Evolutionary conservation across 1,140 invertebrate genomes (phyloP).

Genomic region (Dendrolimus kikuchii): DNA sequence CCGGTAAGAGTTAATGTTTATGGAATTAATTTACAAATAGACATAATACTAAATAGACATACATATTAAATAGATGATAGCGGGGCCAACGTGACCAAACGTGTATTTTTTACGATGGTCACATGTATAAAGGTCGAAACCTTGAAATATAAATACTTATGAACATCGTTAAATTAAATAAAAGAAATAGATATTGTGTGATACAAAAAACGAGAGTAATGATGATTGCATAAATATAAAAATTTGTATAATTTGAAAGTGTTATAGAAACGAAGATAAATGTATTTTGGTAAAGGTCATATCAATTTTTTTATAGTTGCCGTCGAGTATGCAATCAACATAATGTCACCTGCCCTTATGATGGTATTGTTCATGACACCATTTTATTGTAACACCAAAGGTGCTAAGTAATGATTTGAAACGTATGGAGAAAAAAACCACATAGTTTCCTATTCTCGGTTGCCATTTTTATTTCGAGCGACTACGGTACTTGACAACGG

Average conservation of each 20-base stretch:
- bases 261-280: constrained; percentile 17
- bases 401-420: neutral
- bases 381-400: neutral
- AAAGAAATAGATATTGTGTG: constrained; percentile 5
- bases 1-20: no score
- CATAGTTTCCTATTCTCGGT: no score
- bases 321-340: constrained; percentile 12
- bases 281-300: neutral
- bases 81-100: constrained; percentile 1
- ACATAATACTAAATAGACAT: no score
- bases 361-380: neutral
- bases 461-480: no score
- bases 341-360: constrained; percentile 19
- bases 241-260: constrained; percentile 11
- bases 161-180: constrained; percentile 8
- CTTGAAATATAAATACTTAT: constrained; percentile 13
- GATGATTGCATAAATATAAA: constrained; percentile 28
- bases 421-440: no score
- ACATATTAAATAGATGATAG: no score
- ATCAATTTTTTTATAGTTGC: constrained; percentile 10
- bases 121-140: constrained; percentile 3
- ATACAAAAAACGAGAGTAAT: constrained; percentile 17
- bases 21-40: no score
- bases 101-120: neutral
- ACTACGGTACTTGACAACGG: no score